Conservation (phyloP, 2,113 vertebrate species). For the Nymphicus hollandicus region DNA sequence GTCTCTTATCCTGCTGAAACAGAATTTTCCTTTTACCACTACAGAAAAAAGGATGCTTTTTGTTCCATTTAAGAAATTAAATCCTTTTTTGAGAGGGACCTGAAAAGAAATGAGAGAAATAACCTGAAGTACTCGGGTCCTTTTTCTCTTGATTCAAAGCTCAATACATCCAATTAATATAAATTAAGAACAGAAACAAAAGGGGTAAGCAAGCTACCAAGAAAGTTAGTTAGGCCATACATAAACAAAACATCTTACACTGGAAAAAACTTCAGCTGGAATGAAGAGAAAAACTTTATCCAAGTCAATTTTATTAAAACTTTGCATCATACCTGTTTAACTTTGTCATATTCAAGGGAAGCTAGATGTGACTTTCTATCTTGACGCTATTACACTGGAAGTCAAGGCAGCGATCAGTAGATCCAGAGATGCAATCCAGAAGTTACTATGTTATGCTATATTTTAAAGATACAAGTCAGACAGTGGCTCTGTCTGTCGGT, state of each 20-base stretch:
- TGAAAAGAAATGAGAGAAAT: not conserved
- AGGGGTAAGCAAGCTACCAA: not conserved
- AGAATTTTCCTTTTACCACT: not conserved
- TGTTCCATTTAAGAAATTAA: not conserved
- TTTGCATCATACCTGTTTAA: not conserved
- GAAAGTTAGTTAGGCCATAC: not conserved
- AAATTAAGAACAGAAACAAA: not conserved
- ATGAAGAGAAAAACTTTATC: not conserved
- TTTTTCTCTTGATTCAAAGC: not conserved
- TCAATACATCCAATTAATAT: not conserved
- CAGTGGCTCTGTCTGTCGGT: not conserved
- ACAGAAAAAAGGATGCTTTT: not conserved
- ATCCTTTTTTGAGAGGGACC: not conserved
- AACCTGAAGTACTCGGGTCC: not conserved
- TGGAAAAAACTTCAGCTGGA: not conserved
- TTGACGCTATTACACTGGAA: not conserved
- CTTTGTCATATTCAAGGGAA: not conserved
- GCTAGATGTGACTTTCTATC: not conserved
- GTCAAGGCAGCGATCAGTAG: not conserved
- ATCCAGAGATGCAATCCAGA: not conserved
- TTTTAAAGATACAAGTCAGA: not conserved
- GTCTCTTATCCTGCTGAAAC: constrained; percentile 28
- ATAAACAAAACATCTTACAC: not conserved
- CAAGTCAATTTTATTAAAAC: not conserved
- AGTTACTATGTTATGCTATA: not conserved